Conservation (phyloP, 2,113 vertebrate species). For the Sakesphorus luctuosus region DNA sequence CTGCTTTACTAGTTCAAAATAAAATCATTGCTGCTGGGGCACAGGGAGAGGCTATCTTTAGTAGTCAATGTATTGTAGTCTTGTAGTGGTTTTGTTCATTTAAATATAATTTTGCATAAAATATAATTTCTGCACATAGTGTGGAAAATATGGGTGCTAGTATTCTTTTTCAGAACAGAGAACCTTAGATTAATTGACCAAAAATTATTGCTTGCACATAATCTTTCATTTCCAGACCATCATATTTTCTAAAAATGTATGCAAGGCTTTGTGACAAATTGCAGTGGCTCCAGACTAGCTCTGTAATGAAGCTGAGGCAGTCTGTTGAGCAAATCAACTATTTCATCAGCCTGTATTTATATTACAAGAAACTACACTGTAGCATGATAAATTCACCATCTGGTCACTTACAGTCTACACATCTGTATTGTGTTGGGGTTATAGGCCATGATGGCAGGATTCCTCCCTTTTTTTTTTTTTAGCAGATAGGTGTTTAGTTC, state of each 20-base stretch:
- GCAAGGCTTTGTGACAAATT: background rate
- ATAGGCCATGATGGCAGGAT: background rate
- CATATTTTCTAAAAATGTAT: conserved; percentile 35
- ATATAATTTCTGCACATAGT: background rate
- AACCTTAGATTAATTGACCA: conserved; percentile 35
- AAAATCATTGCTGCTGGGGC: conserved; percentile 16
- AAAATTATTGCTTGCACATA: background rate
- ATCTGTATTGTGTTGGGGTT: background rate
- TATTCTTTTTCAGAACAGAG: background rate
- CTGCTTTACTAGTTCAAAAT: background rate
- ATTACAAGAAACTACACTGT: background rate
- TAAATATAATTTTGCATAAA: conserved; percentile 19
- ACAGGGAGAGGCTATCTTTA: conserved; percentile 27
- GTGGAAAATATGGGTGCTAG: background rate
- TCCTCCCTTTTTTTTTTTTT: background rate
- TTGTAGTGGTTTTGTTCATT: conserved; percentile 16
- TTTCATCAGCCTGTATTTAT: conserved; percentile 39
- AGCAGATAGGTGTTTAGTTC: background rate
- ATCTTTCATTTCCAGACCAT: conserved; percentile 29
- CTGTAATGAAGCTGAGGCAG: background rate
- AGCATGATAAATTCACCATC: conserved; percentile 24
- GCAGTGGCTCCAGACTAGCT: conserved; percentile 7
- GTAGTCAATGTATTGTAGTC: conserved; percentile 1
- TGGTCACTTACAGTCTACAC: background rate
- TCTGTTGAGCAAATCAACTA: conserved; percentile 8